A percentile compares a stretch with the other conserved stretches of the same genome.
phyloP scores from a whole-genome alignment of 2,888 invertebrate species.

The Phyllotreta striolata region DNA sequence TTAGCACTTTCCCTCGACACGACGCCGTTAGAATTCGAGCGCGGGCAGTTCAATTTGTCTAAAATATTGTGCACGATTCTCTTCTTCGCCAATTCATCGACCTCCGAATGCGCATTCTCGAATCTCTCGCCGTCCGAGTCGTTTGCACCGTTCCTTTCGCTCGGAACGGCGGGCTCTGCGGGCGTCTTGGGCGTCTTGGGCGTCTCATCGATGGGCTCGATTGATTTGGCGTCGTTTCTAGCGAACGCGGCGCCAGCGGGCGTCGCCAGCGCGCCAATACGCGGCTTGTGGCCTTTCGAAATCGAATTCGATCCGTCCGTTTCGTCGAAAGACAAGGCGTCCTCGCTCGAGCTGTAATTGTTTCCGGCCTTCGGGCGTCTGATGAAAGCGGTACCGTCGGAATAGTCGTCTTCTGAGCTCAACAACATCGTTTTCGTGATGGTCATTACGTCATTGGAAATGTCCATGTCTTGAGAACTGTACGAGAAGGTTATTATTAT shows the following conservation, averaged over 20 bases:
- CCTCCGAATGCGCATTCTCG: conserved; percentile 34
- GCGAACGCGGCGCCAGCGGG: conserved; percentile 35
- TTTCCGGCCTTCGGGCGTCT: neutral
- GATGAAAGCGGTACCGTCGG: conserved; percentile 23
- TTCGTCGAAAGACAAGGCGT: conserved; percentile 45
- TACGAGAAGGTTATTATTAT: conserved; percentile 39
- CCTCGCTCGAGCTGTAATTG: conserved; percentile 45
- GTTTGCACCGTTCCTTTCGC: neutral
- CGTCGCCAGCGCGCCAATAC: conserved; percentile 48
- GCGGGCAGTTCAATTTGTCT: conserved; percentile 48
- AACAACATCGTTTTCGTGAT: conserved; percentile 29
- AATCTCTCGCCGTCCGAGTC: conserved; percentile 10
- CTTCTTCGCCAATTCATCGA: conserved; percentile 44
- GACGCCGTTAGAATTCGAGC: conserved; percentile 36
- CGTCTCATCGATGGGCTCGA: conserved; percentile 20
- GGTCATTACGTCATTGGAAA: conserved; percentile 25
- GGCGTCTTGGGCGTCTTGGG: too few species aligned
- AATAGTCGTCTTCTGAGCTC: conserved; percentile 39
- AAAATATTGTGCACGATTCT: conserved; percentile 46
- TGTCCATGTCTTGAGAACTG: conserved; percentile 43
- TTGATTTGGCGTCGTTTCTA: conserved; percentile 23
- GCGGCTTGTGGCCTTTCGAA: conserved; percentile 51
- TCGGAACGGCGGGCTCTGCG: too few species aligned
- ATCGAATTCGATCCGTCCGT: conserved; percentile 42
- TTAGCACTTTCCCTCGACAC: neutral